These are phyloP conservation scores for Spisula solida DNA, from an alignment of 2,888 invertebrate genomes.

Conservation along the genomic window DNA sequence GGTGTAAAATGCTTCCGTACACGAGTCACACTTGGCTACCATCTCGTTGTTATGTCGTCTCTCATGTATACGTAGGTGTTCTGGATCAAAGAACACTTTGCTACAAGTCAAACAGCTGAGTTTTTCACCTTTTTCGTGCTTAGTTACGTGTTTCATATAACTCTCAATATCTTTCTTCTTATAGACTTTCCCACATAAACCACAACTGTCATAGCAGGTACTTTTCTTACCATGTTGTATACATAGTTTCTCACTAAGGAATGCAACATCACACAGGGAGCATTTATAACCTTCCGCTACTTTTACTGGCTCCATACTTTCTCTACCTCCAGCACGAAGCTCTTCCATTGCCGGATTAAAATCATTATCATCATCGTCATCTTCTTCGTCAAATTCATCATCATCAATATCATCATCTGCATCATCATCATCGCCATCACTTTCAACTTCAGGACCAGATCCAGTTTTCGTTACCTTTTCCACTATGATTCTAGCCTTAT, in stretches of 20 bases:
- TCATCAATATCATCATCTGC: conserved; percentile 33
- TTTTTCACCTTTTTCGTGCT: conserved; percentile 43
- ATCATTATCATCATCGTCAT: conserved; percentile 31
- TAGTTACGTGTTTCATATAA: conserved; percentile 40
- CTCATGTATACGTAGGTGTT: conserved; percentile 52
- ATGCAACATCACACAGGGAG: conserved; percentile 58
- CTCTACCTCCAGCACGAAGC: conserved; percentile 40
- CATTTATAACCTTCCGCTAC: conserved; percentile 45
- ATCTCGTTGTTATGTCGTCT: conserved; percentile 31
- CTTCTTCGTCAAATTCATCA: conserved; percentile 34
- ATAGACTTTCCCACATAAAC: conserved; percentile 55
- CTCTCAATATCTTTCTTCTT: conserved; percentile 50
- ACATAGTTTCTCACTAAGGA: conserved; percentile 38
- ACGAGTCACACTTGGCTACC: conserved; percentile 34
- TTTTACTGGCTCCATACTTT: conserved; percentile 48
- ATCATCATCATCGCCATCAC: conserved; percentile 36
- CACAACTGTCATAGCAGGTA: conserved; percentile 50
- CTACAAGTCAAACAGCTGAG: conserved; percentile 42
- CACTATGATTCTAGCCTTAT: conserved; percentile 35
- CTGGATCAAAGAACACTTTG: conserved; percentile 50
- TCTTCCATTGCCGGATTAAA: conserved; percentile 39
- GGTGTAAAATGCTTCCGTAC: conserved; percentile 49
- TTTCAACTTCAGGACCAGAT: background rate
- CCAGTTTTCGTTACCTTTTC: conserved; percentile 37
- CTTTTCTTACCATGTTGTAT: conserved; percentile 47